Evolutionary conservation across 1,140 invertebrate genomes (phyloP).

Genomic region (Cheumatopsyche charites): DNA sequence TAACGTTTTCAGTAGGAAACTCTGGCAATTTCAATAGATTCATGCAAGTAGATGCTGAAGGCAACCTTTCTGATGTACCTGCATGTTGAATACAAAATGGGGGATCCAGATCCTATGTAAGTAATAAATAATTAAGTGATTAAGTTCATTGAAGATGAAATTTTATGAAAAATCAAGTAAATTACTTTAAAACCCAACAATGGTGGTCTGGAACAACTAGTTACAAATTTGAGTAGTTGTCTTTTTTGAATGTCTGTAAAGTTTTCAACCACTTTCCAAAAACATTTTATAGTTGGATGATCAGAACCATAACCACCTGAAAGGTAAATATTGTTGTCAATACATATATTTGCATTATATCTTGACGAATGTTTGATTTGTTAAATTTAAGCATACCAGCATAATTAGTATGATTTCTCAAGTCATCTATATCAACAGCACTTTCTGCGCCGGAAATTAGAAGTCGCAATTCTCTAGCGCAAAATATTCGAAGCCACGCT

Average conservation of each 20-base stretch:
- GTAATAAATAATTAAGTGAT: constrained; percentile 1
- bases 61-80: constrained; percentile 84
- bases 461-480: constrained; percentile 91
- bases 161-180: constrained; percentile 30
- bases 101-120: constrained; percentile 83
- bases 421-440: constrained; percentile 89
- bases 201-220: constrained; percentile 95
- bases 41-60: constrained; percentile 96
- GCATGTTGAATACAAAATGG: constrained; percentile 94
- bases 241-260: constrained; percentile 86
- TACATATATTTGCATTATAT: not conserved
- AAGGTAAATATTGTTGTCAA: not conserved
- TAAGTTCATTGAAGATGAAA: not conserved
- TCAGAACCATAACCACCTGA: constrained; percentile 79
- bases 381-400: constrained; percentile 62
- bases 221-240: constrained; percentile 94
- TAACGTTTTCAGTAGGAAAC: constrained; percentile 76
- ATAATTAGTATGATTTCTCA: constrained; percentile 85
- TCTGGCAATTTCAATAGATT: constrained; percentile 96
- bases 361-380: not conserved
- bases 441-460: constrained; percentile 92
- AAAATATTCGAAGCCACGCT: constrained; percentile 94
- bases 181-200: constrained; percentile 93
- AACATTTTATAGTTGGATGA: constrained; percentile 76
- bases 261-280: constrained; percentile 86